Evolutionary conservation across 2,888 invertebrate species (phyloP).

Genomic region (Doris montereyensis): DNA sequence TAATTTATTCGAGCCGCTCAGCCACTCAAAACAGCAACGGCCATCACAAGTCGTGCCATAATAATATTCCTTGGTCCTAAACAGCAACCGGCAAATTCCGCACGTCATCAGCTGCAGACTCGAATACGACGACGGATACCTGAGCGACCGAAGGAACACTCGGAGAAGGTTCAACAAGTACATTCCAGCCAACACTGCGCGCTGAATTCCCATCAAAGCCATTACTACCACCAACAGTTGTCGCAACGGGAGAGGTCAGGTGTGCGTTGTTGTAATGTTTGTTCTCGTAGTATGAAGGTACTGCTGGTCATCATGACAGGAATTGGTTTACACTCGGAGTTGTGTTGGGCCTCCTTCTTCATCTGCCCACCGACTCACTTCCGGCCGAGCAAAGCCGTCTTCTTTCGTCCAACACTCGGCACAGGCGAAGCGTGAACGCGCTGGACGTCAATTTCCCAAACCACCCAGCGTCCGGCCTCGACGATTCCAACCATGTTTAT

Average conservation of each 20-base stretch:
- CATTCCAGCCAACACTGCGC: too few relatives aligned
- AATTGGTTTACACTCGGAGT: constrained; percentile 61
- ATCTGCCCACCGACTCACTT: constrained; percentile 57
- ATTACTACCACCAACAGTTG: neutral
- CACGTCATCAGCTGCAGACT: too few relatives aligned
- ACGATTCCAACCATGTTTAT: neutral
- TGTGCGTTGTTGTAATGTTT: neutral
- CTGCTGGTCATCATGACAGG: constrained; percentile 56
- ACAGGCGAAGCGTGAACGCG: constrained; percentile 32
- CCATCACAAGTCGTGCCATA: too few relatives aligned
- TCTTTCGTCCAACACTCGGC: constrained; percentile 4
- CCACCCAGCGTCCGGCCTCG: neutral
- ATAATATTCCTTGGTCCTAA: too few relatives aligned
- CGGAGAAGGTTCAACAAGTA: too few relatives aligned
- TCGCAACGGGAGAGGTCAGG: too few relatives aligned
- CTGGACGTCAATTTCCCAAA: neutral
- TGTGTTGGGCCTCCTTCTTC: constrained; percentile 57
- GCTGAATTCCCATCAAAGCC: neutral
- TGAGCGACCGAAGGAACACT: too few relatives aligned
- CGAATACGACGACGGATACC: too few relatives aligned
- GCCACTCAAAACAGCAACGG: too few relatives aligned
- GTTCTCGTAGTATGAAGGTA: constrained; percentile 43
- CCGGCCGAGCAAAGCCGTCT: constrained; percentile 48
- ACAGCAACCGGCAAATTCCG: too few relatives aligned
- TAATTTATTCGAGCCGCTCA: too few relatives aligned